Percentiles rank a stretch among this genome's conserved stretches.
These are phyloP conservation scores for Leptinotarsa undecemlineata DNA, from an alignment of 1,140 invertebrate species.

Conservation along the genomic window DNA sequence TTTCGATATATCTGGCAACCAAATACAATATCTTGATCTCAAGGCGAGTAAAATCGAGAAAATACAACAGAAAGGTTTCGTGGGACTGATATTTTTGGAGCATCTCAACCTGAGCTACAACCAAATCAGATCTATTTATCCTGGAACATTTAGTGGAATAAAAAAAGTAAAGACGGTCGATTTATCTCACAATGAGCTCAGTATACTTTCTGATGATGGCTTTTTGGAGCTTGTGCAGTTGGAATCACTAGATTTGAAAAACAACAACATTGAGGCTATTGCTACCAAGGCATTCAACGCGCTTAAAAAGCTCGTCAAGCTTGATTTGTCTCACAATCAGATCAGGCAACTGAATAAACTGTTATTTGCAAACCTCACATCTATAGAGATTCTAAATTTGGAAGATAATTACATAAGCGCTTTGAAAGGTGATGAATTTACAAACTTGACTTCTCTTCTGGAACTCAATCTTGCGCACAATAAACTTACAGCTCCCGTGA, in stretches of 20 bases:
- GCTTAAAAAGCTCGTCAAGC: constrained; percentile 58
- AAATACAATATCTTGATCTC: constrained; percentile 47
- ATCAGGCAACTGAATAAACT: constrained; percentile 60
- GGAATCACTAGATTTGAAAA: constrained; percentile 61
- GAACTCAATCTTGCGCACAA: constrained; percentile 46
- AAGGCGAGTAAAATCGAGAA: constrained; percentile 40
- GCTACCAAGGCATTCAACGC: constrained; percentile 63
- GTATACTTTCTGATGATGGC: constrained; percentile 40
- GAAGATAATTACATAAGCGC: constrained; percentile 43
- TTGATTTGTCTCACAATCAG: constrained; percentile 54
- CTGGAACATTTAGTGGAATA: constrained; percentile 48
- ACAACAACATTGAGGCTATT: constrained; percentile 63
- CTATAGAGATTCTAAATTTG: constrained; percentile 59
- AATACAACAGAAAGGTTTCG: constrained; percentile 44
- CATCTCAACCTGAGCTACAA: constrained; percentile 47
- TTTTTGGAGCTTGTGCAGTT: constrained; percentile 54
- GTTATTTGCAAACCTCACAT: constrained; percentile 60
- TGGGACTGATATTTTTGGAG: constrained; percentile 50
- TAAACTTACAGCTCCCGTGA: constrained; percentile 34
- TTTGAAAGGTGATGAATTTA: constrained; percentile 41
- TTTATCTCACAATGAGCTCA: constrained; percentile 46
- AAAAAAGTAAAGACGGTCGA: constrained; percentile 47
- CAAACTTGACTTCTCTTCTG: constrained; percentile 39
- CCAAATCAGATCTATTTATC: constrained; percentile 44
- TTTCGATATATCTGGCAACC: constrained; percentile 53